phyloP scores from a whole-genome alignment of 2,113 vertebrate genomes.

The Thamnaconus septentrionalis region DNA sequence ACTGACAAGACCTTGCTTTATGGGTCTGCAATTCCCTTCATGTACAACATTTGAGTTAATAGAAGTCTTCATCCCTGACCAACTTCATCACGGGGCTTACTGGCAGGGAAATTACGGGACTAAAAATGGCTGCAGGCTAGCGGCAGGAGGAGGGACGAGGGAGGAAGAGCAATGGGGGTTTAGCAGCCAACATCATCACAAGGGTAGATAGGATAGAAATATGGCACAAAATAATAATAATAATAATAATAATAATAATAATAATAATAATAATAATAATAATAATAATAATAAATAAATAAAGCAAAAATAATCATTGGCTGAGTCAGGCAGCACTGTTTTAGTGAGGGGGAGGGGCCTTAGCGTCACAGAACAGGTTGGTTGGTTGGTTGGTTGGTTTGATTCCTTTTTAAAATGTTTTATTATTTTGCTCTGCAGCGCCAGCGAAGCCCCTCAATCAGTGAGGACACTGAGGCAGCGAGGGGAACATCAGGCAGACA shows the following conservation, averaged over 20 bases:
- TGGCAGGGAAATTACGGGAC: conserved; percentile 78
- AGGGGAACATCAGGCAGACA: conserved; percentile 19
- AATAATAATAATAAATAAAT: too few species aligned
- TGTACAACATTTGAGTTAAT: conserved; percentile 83
- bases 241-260: too few species aligned
- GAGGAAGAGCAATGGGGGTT: conserved; percentile 43
- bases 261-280: too few species aligned
- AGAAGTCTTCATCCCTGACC: conserved; percentile 83
- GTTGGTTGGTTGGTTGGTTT: neutral
- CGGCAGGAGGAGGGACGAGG: conserved; percentile 22
- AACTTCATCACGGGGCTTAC: conserved; percentile 80
- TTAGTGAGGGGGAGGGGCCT: neutral
- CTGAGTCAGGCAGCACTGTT: neutral
- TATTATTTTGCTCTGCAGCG: too few species aligned
- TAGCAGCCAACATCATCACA: conserved; percentile 70
- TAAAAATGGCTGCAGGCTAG: conserved; percentile 71
- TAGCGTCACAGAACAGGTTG: too few species aligned
- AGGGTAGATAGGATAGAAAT: conserved; percentile 69
- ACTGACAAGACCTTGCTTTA: conserved; percentile 78
- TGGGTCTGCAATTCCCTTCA: conserved; percentile 77
- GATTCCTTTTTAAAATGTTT: neutral
- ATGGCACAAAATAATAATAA: conserved; percentile 46
- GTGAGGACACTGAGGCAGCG: neutral
- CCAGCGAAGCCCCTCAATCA: too few species aligned
- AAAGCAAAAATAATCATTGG: too few species aligned